A percentile compares a stretch with the other conserved stretches of the same genome.
Evolutionary conservation across 2,888 invertebrate genomes (phyloP).

Genomic region (Leuctra nigra): DNA sequence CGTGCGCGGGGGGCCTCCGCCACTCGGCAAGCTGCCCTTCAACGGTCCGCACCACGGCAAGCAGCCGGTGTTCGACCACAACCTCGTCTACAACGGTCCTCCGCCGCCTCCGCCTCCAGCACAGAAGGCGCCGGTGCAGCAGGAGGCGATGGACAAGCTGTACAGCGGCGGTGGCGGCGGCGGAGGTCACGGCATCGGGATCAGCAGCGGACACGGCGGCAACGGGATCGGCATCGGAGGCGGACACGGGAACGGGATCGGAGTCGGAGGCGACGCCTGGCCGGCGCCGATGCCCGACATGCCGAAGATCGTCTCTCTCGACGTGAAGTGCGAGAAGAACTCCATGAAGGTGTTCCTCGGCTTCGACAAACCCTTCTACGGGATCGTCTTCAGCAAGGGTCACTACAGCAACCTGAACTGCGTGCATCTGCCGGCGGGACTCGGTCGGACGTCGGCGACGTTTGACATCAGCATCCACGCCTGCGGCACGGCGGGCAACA

Average conservation of each 20-base stretch:
- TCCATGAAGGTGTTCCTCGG: constrained; percentile 91
- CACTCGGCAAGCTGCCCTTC: constrained; percentile 33
- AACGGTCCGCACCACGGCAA: constrained; percentile 44
- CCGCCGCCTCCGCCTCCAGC: constrained; percentile 56
- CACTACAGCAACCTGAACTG: constrained; percentile 90
- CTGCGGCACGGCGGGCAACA: constrained; percentile 88
- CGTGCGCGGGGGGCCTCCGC: constrained; percentile 41
- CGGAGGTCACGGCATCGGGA: constrained; percentile 38
- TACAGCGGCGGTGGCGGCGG: constrained; percentile 37
- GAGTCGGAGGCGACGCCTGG: constrained; percentile 68
- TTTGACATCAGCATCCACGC: constrained; percentile 89
- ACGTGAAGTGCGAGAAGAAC: constrained; percentile 91
- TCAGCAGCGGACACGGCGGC: constrained; percentile 33
- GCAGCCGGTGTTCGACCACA: constrained; percentile 35
- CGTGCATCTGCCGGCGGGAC: constrained; percentile 81
- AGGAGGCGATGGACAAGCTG: constrained; percentile 54
- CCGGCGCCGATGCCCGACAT: constrained; percentile 80
- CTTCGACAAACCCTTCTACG: constrained; percentile 90
- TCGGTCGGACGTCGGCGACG: constrained; percentile 78
- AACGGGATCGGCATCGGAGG: constrained; percentile 32
- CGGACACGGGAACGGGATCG: constrained; percentile 33
- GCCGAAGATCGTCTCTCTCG: constrained; percentile 87
- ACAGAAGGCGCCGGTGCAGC: constrained; percentile 47
- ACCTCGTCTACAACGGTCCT: constrained; percentile 66
- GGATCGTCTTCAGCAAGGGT: constrained; percentile 92